These are phyloP conservation scores for Neolamprologus kungweensis DNA, from an alignment of 2,113 vertebrate species.

Conservation along the genomic window DNA sequence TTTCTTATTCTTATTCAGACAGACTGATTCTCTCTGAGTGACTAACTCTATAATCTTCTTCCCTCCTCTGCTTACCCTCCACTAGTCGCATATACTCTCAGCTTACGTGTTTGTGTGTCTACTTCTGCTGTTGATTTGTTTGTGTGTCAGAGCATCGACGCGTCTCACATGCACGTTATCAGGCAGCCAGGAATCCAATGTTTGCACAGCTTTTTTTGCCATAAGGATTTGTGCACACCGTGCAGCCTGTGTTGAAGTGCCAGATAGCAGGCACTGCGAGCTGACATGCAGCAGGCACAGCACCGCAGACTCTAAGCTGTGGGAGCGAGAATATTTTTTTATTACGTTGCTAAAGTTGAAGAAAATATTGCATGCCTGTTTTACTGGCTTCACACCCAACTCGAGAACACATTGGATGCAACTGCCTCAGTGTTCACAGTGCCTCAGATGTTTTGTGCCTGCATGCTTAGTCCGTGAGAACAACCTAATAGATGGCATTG, in stretches of 20 bases:
- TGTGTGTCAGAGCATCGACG: neutral
- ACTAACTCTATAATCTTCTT: slow-evolving; percentile 47
- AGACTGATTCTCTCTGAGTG: too few relatives aligned
- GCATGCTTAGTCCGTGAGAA: neutral
- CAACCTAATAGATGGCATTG: neutral
- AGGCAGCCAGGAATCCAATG: slow-evolving; percentile 5
- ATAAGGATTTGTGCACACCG: neutral
- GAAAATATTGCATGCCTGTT: neutral
- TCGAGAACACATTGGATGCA: neutral
- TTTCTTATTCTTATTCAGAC: slow-evolving; percentile 48
- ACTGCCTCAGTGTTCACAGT: neutral
- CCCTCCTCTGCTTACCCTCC: neutral
- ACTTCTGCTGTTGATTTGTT: neutral
- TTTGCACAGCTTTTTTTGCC: neutral
- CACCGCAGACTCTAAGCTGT: slow-evolving; percentile 12
- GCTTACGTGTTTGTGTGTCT: neutral
- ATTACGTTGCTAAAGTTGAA: neutral
- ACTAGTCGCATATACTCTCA: neutral
- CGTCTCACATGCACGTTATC: slow-evolving; percentile 9
- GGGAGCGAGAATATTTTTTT: neutral
- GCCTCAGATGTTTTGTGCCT: neutral
- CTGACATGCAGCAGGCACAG: neutral
- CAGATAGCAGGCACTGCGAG: neutral
- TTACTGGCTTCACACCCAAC: neutral
- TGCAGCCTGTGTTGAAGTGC: neutral